phyloP scores from a whole-genome alignment of 2,797 vertebrate genomes.

The Galagoides demidoff region DNA sequence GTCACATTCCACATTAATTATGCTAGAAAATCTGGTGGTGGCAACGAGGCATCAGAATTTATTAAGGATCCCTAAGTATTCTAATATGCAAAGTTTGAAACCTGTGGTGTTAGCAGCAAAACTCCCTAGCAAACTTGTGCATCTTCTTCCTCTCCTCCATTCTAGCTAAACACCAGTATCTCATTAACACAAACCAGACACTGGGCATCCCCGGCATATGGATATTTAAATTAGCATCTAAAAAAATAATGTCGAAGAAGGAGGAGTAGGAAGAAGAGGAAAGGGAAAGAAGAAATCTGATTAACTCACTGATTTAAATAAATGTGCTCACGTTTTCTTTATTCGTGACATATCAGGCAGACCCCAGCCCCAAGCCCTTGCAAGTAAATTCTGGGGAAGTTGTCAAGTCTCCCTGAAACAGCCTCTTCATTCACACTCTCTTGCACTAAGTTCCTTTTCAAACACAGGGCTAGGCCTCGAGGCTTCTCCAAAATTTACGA shows the following conservation, averaged over 20 bases:
- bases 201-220: background rate
- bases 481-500: background rate
- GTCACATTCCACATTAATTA: background rate
- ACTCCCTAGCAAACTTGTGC: background rate
- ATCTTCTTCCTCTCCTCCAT: background rate
- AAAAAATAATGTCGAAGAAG: background rate
- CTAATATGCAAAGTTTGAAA: background rate
- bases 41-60: background rate
- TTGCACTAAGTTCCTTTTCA: background rate
- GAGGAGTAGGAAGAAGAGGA: background rate
- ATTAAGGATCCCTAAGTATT: background rate
- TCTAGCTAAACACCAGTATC: background rate
- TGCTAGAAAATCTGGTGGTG: background rate
- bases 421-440: background rate
- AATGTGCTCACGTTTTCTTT: constrained; percentile 18
- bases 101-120: background rate
- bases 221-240: constrained; percentile 43
- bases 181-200: background rate
- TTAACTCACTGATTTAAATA: constrained; percentile 32
- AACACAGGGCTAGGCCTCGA: background rate
- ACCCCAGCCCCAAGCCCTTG: background rate
- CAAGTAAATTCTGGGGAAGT: background rate
- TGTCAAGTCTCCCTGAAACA: background rate
- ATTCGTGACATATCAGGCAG: background rate
- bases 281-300: background rate